A percentile compares a stretch with the other conserved stretches of the same genome.
These are phyloP conservation scores for Ectemnius lituratus DNA, from an alignment of 2,888 invertebrate genomes.

Conservation along the genomic window DNA sequence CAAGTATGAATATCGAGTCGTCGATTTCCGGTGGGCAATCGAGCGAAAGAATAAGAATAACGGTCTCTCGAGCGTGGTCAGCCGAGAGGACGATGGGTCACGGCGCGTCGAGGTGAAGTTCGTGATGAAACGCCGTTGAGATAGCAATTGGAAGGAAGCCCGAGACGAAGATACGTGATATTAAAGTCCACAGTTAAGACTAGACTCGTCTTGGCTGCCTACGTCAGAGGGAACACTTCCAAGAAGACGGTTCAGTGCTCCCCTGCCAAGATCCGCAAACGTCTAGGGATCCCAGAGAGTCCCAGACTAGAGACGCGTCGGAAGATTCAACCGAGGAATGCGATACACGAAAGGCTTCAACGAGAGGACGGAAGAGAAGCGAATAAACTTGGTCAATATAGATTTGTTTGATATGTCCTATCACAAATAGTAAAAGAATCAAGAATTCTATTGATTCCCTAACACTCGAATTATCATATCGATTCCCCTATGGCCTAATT, in stretches of 20 bases:
- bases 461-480: no score
- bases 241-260: slow-evolving; percentile 37
- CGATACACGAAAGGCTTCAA: not conserved
- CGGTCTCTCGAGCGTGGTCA: not conserved
- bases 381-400: no score
- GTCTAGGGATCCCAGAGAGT: not conserved
- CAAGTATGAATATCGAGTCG: not conserved
- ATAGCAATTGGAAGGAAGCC: slow-evolving; percentile 11
- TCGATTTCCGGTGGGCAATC: not conserved
- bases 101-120: slow-evolving; percentile 1
- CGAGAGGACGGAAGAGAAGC: not conserved
- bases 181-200: not conserved
- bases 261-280: slow-evolving; percentile 25
- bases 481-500: no score
- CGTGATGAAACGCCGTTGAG: slow-evolving; percentile 20
- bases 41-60: not conserved
- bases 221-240: slow-evolving; percentile 32
- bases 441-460: no score
- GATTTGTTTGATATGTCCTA: no score
- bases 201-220: slow-evolving; percentile 25
- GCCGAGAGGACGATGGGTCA: slow-evolving; percentile 13
- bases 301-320: not conserved
- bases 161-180: slow-evolving; percentile 20
- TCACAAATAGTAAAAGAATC: no score
- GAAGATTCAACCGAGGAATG: not conserved